These are phyloP conservation scores for Aleiodes alternator DNA, from an alignment of 2,888 invertebrate genomes.

Conservation along the genomic window DNA sequence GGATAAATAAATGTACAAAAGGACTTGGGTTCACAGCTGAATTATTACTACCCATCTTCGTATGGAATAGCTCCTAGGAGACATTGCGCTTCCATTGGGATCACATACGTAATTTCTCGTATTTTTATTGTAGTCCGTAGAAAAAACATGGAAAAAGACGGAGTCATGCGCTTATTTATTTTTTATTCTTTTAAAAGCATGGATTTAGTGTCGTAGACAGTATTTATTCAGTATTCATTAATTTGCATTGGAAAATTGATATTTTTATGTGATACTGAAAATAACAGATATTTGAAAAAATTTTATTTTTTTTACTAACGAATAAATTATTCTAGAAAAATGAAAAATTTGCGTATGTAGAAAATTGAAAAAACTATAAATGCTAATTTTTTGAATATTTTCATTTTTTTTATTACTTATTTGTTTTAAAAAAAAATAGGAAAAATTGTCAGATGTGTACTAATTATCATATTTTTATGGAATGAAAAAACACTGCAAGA, in stretches of 20 bases:
- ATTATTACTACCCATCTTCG: constrained; percentile 20
- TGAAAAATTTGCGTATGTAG: no score
- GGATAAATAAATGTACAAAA: constrained; percentile 9
- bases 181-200: constrained; percentile 11
- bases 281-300: no score
- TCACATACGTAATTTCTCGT: constrained; percentile 19
- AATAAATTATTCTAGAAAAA: no score
- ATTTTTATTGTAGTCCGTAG: constrained; percentile 33
- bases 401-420: no score
- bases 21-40: constrained; percentile 4
- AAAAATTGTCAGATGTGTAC: no score
- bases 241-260: constrained; percentile 29
- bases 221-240: constrained; percentile 25
- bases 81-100: constrained; percentile 14
- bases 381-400: no score
- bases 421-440: no score
- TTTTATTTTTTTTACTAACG: no score
- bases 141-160: not conserved
- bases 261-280: constrained; percentile 25
- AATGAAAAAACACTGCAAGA: no score
- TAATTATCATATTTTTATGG: no score
- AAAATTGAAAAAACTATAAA: no score
- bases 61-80: constrained; percentile 5
- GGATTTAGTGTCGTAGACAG: constrained; percentile 24
- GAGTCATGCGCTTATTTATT: constrained; percentile 41